Percentiles rank a stretch among this genome's conserved stretches.
Conservation (phyloP, 2,888 invertebrate species). For the Zaprionus bogoriensis region DNA sequence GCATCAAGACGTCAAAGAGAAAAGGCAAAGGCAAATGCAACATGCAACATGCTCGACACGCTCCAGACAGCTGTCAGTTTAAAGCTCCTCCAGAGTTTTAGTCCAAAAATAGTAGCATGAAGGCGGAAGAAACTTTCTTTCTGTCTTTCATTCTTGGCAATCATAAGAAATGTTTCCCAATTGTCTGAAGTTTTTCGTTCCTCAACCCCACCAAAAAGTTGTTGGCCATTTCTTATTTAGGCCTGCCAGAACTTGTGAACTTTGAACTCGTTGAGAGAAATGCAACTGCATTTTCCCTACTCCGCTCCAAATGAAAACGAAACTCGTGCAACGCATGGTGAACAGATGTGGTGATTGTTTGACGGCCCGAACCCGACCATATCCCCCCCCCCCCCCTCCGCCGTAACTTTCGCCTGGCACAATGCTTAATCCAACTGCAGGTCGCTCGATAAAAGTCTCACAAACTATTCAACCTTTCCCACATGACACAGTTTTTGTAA, state of each 20-base stretch:
- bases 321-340: slow-evolving; percentile 37
- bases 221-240: slow-evolving; percentile 14
- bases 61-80: slow-evolving; percentile 36
- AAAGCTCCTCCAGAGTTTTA: slow-evolving; percentile 21
- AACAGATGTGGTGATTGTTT: slow-evolving; percentile 45
- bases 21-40: slow-evolving; percentile 2
- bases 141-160: not conserved
- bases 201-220: not conserved
- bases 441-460: slow-evolving; percentile 23
- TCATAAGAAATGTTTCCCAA: slow-evolving; percentile 11
- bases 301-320: slow-evolving; percentile 25
- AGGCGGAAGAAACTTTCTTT: not conserved
- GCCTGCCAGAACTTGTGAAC: slow-evolving; percentile 24
- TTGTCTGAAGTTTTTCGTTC: not conserved
- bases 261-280: slow-evolving; percentile 16
- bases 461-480: slow-evolving; percentile 27
- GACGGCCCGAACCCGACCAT: too few relatives aligned
- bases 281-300: slow-evolving; percentile 38
- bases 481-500: slow-evolving; percentile 25
- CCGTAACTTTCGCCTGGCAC: slow-evolving; percentile 35
- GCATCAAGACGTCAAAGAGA: slow-evolving; percentile 37
- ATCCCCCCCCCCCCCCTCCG: not conserved
- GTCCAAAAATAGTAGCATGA: too few relatives aligned
- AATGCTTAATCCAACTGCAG: slow-evolving; percentile 48
- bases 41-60: slow-evolving; percentile 11